phyloP scores from a whole-genome alignment of 2,797 vertebrate species.

The Hypotaenidia okinawae region DNA sequence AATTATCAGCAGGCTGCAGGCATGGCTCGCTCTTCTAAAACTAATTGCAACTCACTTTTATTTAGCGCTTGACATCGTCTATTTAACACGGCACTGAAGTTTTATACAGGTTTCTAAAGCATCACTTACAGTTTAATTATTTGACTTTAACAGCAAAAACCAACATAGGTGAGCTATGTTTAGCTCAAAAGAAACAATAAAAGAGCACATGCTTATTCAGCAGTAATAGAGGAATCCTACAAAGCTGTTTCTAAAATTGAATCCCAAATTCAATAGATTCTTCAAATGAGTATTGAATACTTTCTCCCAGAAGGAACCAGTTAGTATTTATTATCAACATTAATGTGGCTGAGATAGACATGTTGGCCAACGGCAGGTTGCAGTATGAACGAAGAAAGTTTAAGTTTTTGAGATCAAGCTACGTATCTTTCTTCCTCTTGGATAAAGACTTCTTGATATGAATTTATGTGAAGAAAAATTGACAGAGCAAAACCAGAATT shows the following conservation, averaged over 20 bases:
- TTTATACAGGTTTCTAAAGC: not conserved
- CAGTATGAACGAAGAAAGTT: not conserved
- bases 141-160: not conserved
- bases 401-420: not conserved
- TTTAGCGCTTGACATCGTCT: not conserved
- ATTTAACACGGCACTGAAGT: not conserved
- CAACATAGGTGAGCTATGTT: not conserved
- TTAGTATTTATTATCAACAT: not conserved
- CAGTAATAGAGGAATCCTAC: not conserved
- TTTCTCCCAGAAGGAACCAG: not conserved
- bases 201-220: not conserved
- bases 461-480: not conserved
- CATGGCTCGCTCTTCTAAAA: not conserved
- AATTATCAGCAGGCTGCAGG: not conserved
- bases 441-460: not conserved
- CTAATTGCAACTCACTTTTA: not conserved
- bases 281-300: not conserved
- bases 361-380: not conserved
- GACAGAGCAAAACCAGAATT: not conserved
- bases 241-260: constrained; percentile 20
- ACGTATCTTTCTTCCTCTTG: not conserved
- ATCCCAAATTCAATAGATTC: not conserved
- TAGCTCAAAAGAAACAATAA: not conserved
- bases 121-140: not conserved
- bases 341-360: not conserved